These are phyloP conservation scores for Raja brachyura DNA, from an alignment of 2,113 vertebrate genomes.

Conservation along the genomic window DNA sequence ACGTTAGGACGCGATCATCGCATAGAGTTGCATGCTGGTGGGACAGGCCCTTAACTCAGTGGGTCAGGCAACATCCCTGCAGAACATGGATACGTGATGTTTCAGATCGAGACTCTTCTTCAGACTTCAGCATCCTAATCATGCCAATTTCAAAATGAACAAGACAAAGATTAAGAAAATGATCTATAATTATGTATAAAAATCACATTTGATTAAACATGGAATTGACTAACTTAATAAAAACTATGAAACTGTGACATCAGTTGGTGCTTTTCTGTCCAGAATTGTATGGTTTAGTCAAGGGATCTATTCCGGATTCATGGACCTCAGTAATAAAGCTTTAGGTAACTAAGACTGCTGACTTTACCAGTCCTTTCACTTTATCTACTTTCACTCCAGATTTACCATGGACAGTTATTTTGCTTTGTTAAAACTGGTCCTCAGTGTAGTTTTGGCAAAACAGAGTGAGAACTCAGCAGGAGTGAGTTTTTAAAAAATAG, in stretches of 20 bases:
- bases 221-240: background rate
- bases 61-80: too few species aligned
- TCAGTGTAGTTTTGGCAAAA: conserved; percentile 11
- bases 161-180: background rate
- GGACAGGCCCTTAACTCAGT: too few species aligned
- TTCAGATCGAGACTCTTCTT: too few species aligned
- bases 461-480: background rate
- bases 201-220: background rate
- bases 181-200: background rate
- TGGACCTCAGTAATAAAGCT: background rate
- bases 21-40: too few species aligned
- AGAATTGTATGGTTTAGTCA: background rate
- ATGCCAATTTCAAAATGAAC: background rate
- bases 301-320: background rate
- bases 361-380: background rate
- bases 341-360: background rate
- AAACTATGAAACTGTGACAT: background rate
- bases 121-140: background rate
- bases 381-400: background rate
- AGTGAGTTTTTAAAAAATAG: background rate
- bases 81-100: too few species aligned
- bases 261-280: background rate
- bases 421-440: background rate
- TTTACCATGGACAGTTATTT: background rate
- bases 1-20: too few species aligned